Conservation (phyloP, 2,113 vertebrate genomes). For the Chionis minor region DNA sequence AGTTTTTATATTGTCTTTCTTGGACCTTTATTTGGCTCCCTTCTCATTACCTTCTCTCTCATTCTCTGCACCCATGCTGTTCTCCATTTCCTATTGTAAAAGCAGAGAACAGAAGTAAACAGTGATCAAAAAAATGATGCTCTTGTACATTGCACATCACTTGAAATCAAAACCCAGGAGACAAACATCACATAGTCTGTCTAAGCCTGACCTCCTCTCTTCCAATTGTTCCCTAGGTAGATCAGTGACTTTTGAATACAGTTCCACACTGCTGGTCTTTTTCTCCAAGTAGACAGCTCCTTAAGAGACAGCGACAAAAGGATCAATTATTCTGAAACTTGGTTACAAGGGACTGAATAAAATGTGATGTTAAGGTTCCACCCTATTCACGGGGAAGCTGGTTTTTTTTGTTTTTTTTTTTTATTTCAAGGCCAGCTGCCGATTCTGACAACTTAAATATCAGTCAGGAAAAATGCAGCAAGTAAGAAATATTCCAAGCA, state of each 20-base stretch:
- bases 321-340: not conserved
- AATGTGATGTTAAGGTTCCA: not conserved
- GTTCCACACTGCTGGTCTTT: not conserved
- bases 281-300: not conserved
- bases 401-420: not conserved
- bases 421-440: slow-evolving; percentile 9
- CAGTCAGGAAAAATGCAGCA: not conserved
- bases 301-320: not conserved
- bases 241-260: not conserved
- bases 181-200: not conserved
- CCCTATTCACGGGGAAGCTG: not conserved
- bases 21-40: not conserved
- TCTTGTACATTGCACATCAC: not conserved
- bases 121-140: not conserved
- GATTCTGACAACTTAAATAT: slow-evolving; percentile 18
- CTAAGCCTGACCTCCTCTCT: not conserved
- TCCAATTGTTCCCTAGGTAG: not conserved
- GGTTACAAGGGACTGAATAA: slow-evolving; percentile 21
- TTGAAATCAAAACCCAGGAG: not conserved
- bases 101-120: slow-evolving; percentile 29
- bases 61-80: not conserved
- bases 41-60: not conserved
- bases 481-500: not conserved
- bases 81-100: not conserved
- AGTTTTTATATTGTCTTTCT: not conserved